phyloP scores from a whole-genome alignment of 1,140 invertebrate genomes.

The Centruroides vittatus region DNA sequence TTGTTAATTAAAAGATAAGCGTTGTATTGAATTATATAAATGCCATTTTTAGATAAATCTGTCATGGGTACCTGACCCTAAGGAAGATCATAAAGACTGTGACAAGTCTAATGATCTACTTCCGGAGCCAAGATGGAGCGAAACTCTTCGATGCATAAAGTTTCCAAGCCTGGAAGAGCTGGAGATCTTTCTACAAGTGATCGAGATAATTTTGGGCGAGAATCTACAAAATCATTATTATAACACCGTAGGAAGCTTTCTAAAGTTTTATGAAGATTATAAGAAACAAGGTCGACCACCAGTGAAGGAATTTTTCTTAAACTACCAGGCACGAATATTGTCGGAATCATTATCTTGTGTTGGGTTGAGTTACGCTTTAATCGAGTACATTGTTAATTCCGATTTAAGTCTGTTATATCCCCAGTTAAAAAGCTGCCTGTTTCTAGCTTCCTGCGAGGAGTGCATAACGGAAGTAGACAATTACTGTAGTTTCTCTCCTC shows the following conservation, averaged over 20 bases:
- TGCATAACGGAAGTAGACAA: slow-evolving; percentile 27
- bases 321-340: slow-evolving; percentile 60
- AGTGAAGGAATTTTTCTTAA: slow-evolving; percentile 51
- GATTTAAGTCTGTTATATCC: slow-evolving; percentile 42
- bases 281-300: slow-evolving; percentile 35
- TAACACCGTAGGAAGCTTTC: slow-evolving; percentile 70
- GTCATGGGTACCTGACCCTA: neutral
- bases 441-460: slow-evolving; percentile 72
- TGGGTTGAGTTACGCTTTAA: slow-evolving; percentile 62
- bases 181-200: slow-evolving; percentile 55
- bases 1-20: too few species aligned
- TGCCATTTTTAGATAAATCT: too few species aligned
- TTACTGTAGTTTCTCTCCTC: slow-evolving; percentile 20
- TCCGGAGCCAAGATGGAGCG: slow-evolving; percentile 50
- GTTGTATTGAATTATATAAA: too few species aligned
- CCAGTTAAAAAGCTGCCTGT: slow-evolving; percentile 40
- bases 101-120: slow-evolving; percentile 33
- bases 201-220: slow-evolving; percentile 54
- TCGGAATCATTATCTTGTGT: slow-evolving; percentile 70
- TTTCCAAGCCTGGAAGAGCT: slow-evolving; percentile 17
- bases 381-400: slow-evolving; percentile 37
- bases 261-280: slow-evolving; percentile 28
- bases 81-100: slow-evolving; percentile 5
- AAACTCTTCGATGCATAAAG: slow-evolving; percentile 23
- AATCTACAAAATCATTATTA: slow-evolving; percentile 63